Conservation (phyloP, 2,113 vertebrate species). For the Ursus arctos region DNA sequence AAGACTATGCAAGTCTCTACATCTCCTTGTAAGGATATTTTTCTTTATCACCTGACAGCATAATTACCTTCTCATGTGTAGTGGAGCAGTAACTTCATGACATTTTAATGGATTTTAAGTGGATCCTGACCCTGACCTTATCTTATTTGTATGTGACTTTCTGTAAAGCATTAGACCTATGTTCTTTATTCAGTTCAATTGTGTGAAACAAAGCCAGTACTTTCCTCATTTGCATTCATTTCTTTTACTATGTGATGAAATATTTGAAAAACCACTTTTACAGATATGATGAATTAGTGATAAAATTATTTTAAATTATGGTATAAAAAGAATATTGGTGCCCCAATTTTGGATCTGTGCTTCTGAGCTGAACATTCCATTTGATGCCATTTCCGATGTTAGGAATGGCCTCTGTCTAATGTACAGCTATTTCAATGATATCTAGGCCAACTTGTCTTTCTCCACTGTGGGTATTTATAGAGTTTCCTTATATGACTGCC, state of each 20-base stretch:
- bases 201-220: not conserved
- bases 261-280: conserved; percentile 11
- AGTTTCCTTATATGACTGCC: conserved; percentile 7
- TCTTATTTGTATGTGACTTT: conserved; percentile 74
- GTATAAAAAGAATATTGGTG: not conserved
- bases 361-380: not conserved
- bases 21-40: not conserved
- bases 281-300: not conserved
- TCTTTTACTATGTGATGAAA: not conserved
- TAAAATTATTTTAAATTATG: conserved; percentile 7
- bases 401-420: conserved; percentile 18
- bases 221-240: conserved; percentile 6
- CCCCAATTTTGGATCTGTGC: not conserved
- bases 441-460: not conserved
- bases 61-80: conserved; percentile 58
- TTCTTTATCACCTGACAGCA: conserved; percentile 53
- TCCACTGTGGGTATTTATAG: conserved; percentile 60
- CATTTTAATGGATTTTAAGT: conserved; percentile 80
- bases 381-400: not conserved
- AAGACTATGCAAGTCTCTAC: not conserved
- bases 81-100: conserved; percentile 53
- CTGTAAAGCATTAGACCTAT: conserved; percentile 56
- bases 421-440: not conserved
- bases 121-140: conserved; percentile 66
- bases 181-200: conserved; percentile 31